Conservation (phyloP, 2,113 vertebrate genomes). For the Perccottus glenii region DNA sequence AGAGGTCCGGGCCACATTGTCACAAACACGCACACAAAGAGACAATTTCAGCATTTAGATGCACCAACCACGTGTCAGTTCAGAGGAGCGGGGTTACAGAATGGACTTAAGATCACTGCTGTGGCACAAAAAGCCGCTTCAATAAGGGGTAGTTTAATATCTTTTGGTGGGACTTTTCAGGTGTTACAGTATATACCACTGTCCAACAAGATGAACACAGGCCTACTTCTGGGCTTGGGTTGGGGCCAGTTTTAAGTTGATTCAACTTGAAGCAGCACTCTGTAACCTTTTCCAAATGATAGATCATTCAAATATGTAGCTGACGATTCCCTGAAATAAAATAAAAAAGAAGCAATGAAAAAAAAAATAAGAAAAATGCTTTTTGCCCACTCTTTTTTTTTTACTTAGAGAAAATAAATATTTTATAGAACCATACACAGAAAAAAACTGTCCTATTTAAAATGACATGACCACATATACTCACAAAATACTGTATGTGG, state of each 20-base stretch:
- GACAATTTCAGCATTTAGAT: constrained; percentile 24
- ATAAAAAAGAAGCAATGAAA: too few species aligned
- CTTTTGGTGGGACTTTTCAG: constrained; percentile 1
- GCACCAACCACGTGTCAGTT: constrained; percentile 48
- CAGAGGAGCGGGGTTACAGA: constrained; percentile 46
- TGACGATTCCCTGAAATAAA: too few species aligned
- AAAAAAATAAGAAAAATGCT: too few species aligned
- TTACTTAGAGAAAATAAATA: too few species aligned
- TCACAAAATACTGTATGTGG: too few species aligned
- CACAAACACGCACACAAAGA: constrained; percentile 20
- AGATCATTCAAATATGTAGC: too few species aligned
- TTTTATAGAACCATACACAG: too few species aligned
- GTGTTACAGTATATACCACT: neutral
- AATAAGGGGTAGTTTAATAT: constrained; percentile 22
- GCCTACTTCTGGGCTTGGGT: neutral
- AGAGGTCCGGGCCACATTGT: constrained; percentile 57
- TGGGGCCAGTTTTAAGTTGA: neutral
- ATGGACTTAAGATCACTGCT: constrained; percentile 49
- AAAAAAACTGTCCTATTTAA: too few species aligned
- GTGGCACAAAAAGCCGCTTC: constrained; percentile 33
- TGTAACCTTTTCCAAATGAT: too few species aligned
- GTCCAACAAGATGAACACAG: neutral
- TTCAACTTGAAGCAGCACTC: neutral
- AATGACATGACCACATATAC: too few species aligned
- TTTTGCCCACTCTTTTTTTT: too few species aligned